Percentiles rank a stretch among this genome's conserved stretches.
Evolutionary conservation across 2,888 invertebrate genomes (phyloP).

Genomic region (Cyrtodaria siliqua): DNA sequence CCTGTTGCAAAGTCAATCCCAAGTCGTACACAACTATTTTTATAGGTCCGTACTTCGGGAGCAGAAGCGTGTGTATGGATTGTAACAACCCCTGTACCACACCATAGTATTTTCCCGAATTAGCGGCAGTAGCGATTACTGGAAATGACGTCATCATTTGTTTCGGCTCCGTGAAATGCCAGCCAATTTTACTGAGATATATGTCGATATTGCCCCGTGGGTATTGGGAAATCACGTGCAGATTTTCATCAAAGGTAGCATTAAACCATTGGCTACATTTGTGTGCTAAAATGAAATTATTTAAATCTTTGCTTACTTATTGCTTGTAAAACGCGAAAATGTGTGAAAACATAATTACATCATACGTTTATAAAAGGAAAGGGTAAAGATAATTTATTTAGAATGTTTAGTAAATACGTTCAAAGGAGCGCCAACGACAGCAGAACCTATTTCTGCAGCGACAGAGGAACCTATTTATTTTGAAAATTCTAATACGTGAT

Average conservation of each 20-base stretch:
- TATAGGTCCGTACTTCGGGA: constrained; percentile 18
- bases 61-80: constrained; percentile 14
- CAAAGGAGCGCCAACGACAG: too few species aligned
- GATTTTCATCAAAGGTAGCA: constrained; percentile 4
- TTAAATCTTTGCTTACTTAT: too few species aligned
- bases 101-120: constrained; percentile 7
- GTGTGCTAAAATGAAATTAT: too few species aligned
- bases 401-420: too few species aligned
- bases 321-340: too few species aligned
- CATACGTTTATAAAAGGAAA: too few species aligned
- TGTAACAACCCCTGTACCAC: constrained; percentile 15
- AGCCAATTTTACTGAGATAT: constrained; percentile 5
- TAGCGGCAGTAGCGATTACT: constrained; percentile 8
- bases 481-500: too few species aligned
- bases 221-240: constrained; percentile 1
- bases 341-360: too few species aligned
- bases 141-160: background rate
- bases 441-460: too few species aligned
- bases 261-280: background rate
- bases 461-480: too few species aligned
- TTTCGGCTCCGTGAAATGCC: constrained; percentile 6
- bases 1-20: constrained; percentile 17
- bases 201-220: background rate
- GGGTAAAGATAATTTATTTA: too few species aligned
- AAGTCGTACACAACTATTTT: constrained; percentile 35